Conservation (phyloP, 2,113 vertebrate species). For the Notiomystis cincta region DNA sequence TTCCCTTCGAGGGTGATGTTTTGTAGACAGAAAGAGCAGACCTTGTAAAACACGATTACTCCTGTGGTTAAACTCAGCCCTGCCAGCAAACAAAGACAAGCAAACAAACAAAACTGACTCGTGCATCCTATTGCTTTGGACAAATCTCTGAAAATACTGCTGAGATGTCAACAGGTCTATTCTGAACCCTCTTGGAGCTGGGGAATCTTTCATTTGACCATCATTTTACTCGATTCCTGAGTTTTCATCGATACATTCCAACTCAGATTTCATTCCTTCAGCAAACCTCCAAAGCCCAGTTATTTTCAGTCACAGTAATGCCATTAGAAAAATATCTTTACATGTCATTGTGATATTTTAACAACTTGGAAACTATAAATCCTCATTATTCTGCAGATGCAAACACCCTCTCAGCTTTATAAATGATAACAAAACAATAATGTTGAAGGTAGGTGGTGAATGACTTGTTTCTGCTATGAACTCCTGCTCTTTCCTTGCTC, state of each 20-base stretch:
- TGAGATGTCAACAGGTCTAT: not conserved
- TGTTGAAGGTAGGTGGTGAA: slow-evolving; percentile 27
- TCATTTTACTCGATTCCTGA: not conserved
- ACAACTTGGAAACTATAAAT: slow-evolving; percentile 39
- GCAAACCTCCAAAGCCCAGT: not conserved
- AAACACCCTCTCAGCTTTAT: slow-evolving; percentile 17
- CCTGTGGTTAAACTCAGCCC: slow-evolving; percentile 9
- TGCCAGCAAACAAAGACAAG: not conserved
- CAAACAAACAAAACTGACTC: not conserved
- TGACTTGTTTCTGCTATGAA: slow-evolving; percentile 72
- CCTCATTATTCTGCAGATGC: not conserved
- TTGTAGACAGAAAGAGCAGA: slow-evolving; percentile 44
- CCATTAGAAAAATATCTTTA: slow-evolving; percentile 26
- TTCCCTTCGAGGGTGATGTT: slow-evolving; percentile 28
- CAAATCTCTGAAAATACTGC: not conserved
- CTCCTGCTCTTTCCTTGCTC: slow-evolving; percentile 66
- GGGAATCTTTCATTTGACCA: not conserved
- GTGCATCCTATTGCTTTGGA: not conserved
- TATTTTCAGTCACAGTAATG: slow-evolving; percentile 1
- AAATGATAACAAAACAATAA: slow-evolving; percentile 34
- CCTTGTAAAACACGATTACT: slow-evolving; percentile 27
- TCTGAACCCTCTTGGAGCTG: not conserved
- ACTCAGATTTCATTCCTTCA: not conserved
- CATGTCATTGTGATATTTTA: slow-evolving; percentile 14
- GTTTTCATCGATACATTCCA: slow-evolving; percentile 24